Evolutionary conservation across 2,888 invertebrate species (phyloP), one percentile per base, ranked within the genome.

Genomic region (Sphaerophoria taeniata): DNA sequence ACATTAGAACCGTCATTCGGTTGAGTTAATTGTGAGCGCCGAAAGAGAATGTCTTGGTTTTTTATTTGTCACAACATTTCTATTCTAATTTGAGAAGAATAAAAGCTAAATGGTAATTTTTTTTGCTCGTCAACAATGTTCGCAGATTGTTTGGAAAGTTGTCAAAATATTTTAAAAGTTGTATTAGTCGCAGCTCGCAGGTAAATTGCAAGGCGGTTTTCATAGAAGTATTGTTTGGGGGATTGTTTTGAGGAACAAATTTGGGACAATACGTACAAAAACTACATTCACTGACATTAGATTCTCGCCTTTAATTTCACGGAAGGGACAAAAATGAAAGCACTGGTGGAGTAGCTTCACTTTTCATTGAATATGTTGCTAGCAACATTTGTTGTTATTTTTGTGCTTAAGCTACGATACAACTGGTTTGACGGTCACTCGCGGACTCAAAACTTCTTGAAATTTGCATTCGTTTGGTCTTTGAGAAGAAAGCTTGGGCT

Each of bases 1-100:
- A 78, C 82, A 83, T 83, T 83, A 83, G 82, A 34, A 12, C 33
- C 61, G 34, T 53, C 60, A 67, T 47, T 72, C 24, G 31, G 6
- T 60, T 67, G 39, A 43, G 47, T 56, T 7, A 39, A 7, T 61
- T 65, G 71, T 39, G 65, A 67, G 65, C 53, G 47, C 14, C 60
- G 53, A 53, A 31, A 5, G 11, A 2, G 6, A 53, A 51, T 55
- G 9, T 11, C 0, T 34, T 14, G 33, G 45, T 74, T 24, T 43
- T 31, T 69, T 80, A 9, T 43, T 11, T 43, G 67, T 67, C 33
- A 71, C 14, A n/a, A 72, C 31, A 51, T 60, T 56, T 83, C 73
- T 69, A 78, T 83, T 63, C 11, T 4, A 16, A 7, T 24, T 7
- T n/a, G 43, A 16, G 39, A 55, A 36, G 34, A 58, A 51, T 78